phyloP scores from a whole-genome alignment of 2,888 invertebrate species.

The Oxyscelio sp. region DNA sequence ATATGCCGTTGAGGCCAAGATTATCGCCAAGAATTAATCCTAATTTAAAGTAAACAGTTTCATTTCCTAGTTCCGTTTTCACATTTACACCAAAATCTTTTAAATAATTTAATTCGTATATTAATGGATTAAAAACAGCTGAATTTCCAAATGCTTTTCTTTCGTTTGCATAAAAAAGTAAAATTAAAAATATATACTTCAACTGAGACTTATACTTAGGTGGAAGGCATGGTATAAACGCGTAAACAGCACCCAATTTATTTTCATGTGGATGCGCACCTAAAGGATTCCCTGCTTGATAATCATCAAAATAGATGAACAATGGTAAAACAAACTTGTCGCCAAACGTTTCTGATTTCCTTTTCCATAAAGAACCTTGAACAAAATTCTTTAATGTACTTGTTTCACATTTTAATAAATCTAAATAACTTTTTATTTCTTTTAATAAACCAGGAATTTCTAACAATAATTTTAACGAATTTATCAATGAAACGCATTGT shows the following conservation, averaged over 20 bases:
- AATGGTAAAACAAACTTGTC: slow-evolving; percentile 40
- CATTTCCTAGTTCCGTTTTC: neutral
- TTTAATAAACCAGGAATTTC: slow-evolving; percentile 5
- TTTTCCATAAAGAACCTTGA: slow-evolving; percentile 44
- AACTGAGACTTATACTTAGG: slow-evolving; percentile 37
- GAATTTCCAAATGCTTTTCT: slow-evolving; percentile 49
- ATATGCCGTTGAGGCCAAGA: slow-evolving; percentile 49
- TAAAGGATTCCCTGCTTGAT: slow-evolving; percentile 40
- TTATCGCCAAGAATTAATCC: slow-evolving; percentile 63
- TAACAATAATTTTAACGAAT: neutral
- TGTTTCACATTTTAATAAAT: neutral
- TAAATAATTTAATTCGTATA: slow-evolving; percentile 43
- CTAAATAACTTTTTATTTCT: slow-evolving; percentile 6
- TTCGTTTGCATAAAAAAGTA: slow-evolving; percentile 48
- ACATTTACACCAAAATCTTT: slow-evolving; percentile 19
- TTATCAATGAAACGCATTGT: neutral
- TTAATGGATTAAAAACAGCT: slow-evolving; percentile 42
- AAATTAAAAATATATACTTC: slow-evolving; percentile 34
- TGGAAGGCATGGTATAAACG: slow-evolving; percentile 26
- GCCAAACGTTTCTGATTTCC: slow-evolving; percentile 3
- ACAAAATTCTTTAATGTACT: slow-evolving; percentile 32
- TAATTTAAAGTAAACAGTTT: slow-evolving; percentile 53
- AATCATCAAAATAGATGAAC: slow-evolving; percentile 49
- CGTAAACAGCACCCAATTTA: slow-evolving; percentile 31
- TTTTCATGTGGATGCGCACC: slow-evolving; percentile 42